Evolutionary conservation across 2,888 invertebrate species (phyloP), one percentile per base, ranked within the genome.

Genomic region (Aspidiotus rigidus): DNA sequence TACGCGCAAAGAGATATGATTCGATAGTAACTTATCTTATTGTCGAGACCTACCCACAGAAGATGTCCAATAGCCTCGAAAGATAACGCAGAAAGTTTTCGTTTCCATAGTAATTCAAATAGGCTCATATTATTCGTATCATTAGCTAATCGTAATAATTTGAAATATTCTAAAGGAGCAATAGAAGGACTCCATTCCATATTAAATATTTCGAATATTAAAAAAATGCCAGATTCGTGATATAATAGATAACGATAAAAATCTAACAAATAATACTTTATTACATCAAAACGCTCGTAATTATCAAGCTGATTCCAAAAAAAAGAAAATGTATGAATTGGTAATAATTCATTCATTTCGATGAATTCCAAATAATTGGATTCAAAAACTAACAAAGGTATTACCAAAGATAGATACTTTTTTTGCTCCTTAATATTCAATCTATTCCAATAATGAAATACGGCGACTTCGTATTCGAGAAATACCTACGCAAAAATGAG

Each of bases 41-140:
- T 2, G 17, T 13, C 9, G 6, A 28, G 5, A 10, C 59, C 39
- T 59, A 59, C 59, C 59, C 59, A 59, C 7, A 59, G 17, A 28
- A 59, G 59, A 59, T 59, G 59, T 10, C 59, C 59, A 39, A 59
- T 39, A 28, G 59, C 59, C 7, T 59, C 59, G 28, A 59, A 59
- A 1, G 59, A 28, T 6, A 59, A 9, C 7, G 13, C 13, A 10
- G 59, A 17, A 1, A 59, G 39, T 59, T 59, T 59, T 39, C 59
- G 17, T 10, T 59, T 59, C 59, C 59, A 59, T 9, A 59, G 8
- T 10, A 10, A 28, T 13, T 28, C 59, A 13, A 59, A 59, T 13
- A 59, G 28, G 6, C 39, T 13, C 28, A 59, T 10, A 39, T 59
- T 59, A 59, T 39, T 59, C 10, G 59, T 59, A 59, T 59, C 59